Conservation (phyloP, 1,140 invertebrate species). For the Belonocnema kinseyi region DNA sequence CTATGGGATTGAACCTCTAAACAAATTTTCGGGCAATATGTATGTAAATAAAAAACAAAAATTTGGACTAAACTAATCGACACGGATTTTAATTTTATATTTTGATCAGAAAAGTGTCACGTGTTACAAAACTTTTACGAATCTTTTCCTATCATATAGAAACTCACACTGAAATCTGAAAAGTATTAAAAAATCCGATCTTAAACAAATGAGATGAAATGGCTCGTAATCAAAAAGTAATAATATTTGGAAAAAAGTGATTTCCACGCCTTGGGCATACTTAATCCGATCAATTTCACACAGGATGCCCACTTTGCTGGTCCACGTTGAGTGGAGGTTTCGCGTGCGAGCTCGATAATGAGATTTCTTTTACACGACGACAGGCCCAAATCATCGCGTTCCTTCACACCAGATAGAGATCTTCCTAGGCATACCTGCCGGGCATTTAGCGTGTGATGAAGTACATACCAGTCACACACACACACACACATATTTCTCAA, state of each 20-base stretch:
- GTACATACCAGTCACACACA: conserved; percentile 44
- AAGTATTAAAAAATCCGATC: too few species aligned
- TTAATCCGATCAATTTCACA: conserved; percentile 6
- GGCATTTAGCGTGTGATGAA: conserved; percentile 53
- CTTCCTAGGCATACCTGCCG: conserved; percentile 48
- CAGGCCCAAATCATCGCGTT: conserved; percentile 51
- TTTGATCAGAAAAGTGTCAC: too few species aligned
- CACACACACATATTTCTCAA: conserved; percentile 5
- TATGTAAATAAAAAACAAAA: too few species aligned
- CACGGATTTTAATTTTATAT: too few species aligned
- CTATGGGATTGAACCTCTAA: too few species aligned
- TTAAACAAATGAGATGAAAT: too few species aligned
- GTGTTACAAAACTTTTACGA: too few species aligned
- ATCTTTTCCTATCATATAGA: too few species aligned
- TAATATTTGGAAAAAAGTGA: neutral
- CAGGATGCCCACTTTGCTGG: neutral
- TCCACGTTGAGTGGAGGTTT: conserved; percentile 32
- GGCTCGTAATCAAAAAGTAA: too few species aligned
- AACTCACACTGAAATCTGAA: too few species aligned
- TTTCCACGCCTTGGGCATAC: neutral
- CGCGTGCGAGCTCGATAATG: conserved; percentile 39
- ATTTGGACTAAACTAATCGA: too few species aligned
- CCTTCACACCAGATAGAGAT: conserved; percentile 55
- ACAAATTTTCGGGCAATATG: too few species aligned
- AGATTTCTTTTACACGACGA: conserved; percentile 47